Conservation (phyloP, 2,113 vertebrate genomes). For the Hoplias malabaricus region DNA sequence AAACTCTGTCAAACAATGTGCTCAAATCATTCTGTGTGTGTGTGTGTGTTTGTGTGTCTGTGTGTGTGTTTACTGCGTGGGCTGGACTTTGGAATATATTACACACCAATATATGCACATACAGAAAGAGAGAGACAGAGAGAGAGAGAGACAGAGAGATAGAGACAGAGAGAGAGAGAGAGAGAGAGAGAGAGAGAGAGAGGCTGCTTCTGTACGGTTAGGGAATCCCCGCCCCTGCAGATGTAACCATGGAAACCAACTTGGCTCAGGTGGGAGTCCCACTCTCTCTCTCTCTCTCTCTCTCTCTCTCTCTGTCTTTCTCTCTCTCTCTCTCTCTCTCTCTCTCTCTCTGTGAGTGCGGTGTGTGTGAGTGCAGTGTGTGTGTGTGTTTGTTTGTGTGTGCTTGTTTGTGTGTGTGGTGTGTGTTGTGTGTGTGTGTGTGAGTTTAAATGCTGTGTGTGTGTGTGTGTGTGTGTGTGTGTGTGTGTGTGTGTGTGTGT, state of each 20-base stretch:
- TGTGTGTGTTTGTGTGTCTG: not conserved
- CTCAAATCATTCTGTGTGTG: not conserved
- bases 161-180: not conserved
- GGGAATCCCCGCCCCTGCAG: constrained; percentile 72
- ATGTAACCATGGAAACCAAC: constrained; percentile 77
- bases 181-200: not conserved
- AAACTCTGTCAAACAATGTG: no score
- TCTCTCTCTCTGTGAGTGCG: not conserved
- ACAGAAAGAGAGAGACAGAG: not conserved
- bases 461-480: not conserved
- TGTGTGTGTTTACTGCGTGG: constrained; percentile 9
- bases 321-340: constrained; percentile 38
- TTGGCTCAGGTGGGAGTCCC: constrained; percentile 61
- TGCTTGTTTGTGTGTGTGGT: not conserved
- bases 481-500: not conserved
- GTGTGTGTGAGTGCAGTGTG: not conserved
- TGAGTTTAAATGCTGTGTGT: not conserved
- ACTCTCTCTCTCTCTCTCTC: constrained; percentile 48
- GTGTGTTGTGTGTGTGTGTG: not conserved
- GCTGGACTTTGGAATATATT: not conserved
- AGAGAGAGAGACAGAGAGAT: not conserved
- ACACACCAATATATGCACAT: not conserved
- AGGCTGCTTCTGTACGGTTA: no score
- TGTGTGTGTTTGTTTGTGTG: not conserved
- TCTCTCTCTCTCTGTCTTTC: constrained; percentile 47